phyloP scores from a whole-genome alignment of 2,888 invertebrate genomes.

The Sericinus montela region DNA sequence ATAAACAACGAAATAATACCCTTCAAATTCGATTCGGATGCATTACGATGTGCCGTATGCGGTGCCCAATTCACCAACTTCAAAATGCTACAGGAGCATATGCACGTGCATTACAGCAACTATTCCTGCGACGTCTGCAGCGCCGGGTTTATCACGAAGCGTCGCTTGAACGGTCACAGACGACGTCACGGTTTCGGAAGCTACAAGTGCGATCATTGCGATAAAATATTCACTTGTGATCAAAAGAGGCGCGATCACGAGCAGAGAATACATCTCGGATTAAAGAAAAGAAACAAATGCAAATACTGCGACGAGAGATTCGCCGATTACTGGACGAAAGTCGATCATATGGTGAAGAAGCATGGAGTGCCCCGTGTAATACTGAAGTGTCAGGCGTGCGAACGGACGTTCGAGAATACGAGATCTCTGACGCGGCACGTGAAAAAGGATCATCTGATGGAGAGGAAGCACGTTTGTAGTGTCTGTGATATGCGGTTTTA shows the following conservation, averaged over 20 bases:
- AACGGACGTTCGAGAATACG: constrained; percentile 39
- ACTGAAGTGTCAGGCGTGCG: constrained; percentile 47
- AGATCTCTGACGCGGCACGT: constrained; percentile 42
- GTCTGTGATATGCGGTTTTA: constrained; percentile 47
- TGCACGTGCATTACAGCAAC: constrained; percentile 38
- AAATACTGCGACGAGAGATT: constrained; percentile 43
- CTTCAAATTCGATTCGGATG: constrained; percentile 33
- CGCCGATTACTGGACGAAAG: constrained; percentile 40
- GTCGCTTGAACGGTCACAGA: constrained; percentile 27
- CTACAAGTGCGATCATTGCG: constrained; percentile 59
- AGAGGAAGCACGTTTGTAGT: constrained; percentile 40
- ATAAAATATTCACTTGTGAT: constrained; percentile 51
- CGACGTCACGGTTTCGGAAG: constrained; percentile 34
- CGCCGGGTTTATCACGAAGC: constrained; percentile 32
- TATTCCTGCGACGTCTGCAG: constrained; percentile 35
- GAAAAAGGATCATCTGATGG: constrained; percentile 48
- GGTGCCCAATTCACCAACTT: constrained; percentile 29
- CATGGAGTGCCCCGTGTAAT: constrained; percentile 36
- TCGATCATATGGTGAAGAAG: constrained; percentile 38
- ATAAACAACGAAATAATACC: constrained; percentile 33
- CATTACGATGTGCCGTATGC: constrained; percentile 27
- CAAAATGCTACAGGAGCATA: constrained; percentile 36
- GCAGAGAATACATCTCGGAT: constrained; percentile 35
- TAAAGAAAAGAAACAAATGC: constrained; percentile 41
- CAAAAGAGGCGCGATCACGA: constrained; percentile 33